Conservation (phyloP, 1,140 invertebrate species). For the Frieseomelitta varia region DNA sequence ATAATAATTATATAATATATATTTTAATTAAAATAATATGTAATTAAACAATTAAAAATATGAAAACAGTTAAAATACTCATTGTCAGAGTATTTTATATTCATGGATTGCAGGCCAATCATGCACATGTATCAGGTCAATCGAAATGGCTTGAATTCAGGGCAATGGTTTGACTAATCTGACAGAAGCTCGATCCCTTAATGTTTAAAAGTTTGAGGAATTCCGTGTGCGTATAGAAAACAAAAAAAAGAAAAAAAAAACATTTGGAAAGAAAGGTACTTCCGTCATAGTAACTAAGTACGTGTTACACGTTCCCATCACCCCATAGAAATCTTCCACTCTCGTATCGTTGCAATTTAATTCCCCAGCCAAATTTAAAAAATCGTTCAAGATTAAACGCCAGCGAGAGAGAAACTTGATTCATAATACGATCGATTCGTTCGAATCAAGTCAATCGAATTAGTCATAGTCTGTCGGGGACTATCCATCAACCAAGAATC, state of each 20-base stretch:
- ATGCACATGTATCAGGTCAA: too few species aligned
- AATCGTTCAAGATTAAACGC: background rate
- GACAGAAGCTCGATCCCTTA: background rate
- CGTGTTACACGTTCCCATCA: conserved; percentile 21
- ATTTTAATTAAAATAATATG: too few species aligned
- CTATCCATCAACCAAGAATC: conserved; percentile 32
- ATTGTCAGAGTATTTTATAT: too few species aligned
- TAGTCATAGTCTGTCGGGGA: background rate
- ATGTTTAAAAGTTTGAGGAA: background rate
- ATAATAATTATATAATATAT: too few species aligned
- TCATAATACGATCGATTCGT: background rate
- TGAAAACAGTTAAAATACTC: too few species aligned
- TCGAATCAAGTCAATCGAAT: background rate
- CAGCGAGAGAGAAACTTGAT: background rate
- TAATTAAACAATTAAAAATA: too few species aligned
- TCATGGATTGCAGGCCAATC: too few species aligned
- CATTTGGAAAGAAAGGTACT: background rate
- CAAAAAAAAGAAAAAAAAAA: too few species aligned
- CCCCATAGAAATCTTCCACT: conserved; percentile 9
- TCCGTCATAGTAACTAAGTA: background rate
- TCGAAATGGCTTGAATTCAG: background rate
- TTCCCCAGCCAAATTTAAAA: background rate
- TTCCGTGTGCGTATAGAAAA: conserved; percentile 11
- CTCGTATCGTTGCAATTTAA: background rate
- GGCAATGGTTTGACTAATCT: too few species aligned